These are phyloP conservation scores for Elephas maximus DNA, from an alignment of 2,113 vertebrate genomes.

Conservation along the genomic window DNA sequence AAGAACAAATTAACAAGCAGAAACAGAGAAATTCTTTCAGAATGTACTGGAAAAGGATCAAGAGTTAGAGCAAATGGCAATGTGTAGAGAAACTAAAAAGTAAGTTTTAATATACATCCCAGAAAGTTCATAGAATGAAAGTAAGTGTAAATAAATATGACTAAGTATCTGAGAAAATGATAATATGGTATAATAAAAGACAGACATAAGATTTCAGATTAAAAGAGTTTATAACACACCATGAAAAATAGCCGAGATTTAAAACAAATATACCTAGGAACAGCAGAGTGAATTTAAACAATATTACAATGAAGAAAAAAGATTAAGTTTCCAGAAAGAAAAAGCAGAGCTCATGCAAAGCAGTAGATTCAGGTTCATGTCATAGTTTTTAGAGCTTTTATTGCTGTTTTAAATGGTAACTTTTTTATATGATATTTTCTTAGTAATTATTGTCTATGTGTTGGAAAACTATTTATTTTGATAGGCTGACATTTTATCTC, in stretches of 20 bases:
- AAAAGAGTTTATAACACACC: not conserved
- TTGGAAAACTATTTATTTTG: not conserved
- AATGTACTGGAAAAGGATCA: too few species aligned
- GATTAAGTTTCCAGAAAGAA: not conserved
- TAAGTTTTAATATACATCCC: not conserved
- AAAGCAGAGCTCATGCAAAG: not conserved
- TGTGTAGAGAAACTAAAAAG: not conserved
- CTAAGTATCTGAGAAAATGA: not conserved
- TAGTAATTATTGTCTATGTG: not conserved
- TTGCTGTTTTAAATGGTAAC: too few species aligned
- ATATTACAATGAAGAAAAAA: not conserved
- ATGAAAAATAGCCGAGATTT: not conserved
- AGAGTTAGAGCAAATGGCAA: not conserved
- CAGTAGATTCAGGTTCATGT: not conserved
- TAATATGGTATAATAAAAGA: too few species aligned
- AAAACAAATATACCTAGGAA: not conserved
- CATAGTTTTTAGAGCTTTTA: not conserved
- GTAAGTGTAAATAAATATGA: not conserved
- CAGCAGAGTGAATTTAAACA: too few species aligned
- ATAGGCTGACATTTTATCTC: not conserved
- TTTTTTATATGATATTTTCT: too few species aligned
- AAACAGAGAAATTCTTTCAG: too few species aligned
- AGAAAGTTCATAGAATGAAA: not conserved
- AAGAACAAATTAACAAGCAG: too few species aligned
- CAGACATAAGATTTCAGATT: not conserved